These are phyloP conservation scores for Eidolon helvum DNA, from an alignment of 2,113 vertebrate genomes.

Conservation along the genomic window DNA sequence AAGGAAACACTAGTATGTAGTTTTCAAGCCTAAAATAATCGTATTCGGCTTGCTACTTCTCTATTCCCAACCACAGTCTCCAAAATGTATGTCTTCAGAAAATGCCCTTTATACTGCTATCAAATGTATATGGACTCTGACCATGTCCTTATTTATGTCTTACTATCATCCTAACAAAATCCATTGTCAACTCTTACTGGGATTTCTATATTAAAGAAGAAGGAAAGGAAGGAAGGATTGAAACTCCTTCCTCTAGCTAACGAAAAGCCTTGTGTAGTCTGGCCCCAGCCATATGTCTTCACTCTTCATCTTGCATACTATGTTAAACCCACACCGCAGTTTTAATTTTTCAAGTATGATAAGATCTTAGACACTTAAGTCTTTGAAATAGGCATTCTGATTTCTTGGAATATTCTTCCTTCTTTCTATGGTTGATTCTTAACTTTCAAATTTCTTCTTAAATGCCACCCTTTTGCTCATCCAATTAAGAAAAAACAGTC, in stretches of 20 bases:
- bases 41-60: neutral
- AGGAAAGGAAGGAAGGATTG: too few relatives aligned
- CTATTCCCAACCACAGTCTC: neutral
- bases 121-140: neutral
- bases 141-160: neutral
- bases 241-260: neutral
- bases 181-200: neutral
- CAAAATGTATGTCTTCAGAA: neutral
- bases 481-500: neutral
- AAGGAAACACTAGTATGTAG: neutral
- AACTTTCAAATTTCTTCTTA: neutral
- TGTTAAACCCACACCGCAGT: accelerated
- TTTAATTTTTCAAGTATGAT: neutral
- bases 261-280: neutral
- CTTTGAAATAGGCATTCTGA: neutral
- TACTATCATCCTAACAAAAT: neutral
- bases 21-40: neutral
- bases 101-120: neutral
- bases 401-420: neutral
- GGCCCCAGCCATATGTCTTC: accelerated
- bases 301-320: neutral
- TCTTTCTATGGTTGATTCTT: neutral
- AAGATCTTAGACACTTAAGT: neutral
- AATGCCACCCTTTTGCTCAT: neutral
- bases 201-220: neutral